phyloP scores from a whole-genome alignment of 2,888 invertebrate species.

The Himalopsyche japonica region DNA sequence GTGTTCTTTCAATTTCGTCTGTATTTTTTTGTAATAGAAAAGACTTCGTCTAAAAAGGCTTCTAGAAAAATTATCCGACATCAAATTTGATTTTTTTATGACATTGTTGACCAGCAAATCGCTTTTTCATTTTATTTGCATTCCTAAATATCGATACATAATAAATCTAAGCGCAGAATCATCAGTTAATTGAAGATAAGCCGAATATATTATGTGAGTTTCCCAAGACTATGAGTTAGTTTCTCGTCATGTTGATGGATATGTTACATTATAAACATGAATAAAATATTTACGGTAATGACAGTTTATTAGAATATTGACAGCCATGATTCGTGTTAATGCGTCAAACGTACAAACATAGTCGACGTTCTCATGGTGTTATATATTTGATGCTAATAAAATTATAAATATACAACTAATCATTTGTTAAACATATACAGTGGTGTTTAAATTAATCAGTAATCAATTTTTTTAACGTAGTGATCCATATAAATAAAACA shows the following conservation, averaged over 20 bases:
- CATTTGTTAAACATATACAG: not conserved
- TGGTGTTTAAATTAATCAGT: not conserved
- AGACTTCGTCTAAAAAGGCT: too few species aligned
- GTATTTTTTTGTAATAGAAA: too few species aligned
- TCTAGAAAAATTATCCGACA: too few species aligned
- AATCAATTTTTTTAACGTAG: too few species aligned
- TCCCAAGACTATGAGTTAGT: not conserved
- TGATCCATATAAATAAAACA: too few species aligned
- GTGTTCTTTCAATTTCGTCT: too few species aligned
- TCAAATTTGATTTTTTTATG: too few species aligned
- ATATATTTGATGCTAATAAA: not conserved
- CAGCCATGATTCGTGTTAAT: not conserved
- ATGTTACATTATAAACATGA: not conserved
- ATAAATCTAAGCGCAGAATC: too few species aligned
- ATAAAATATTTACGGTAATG: not conserved
- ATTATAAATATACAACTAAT: not conserved
- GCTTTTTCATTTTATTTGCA: too few species aligned
- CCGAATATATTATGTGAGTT: not conserved
- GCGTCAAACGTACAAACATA: not conserved
- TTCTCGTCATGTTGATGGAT: not conserved
- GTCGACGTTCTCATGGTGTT: not conserved
- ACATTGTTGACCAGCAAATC: too few species aligned
- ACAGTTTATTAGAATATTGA: not conserved
- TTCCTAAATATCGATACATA: too few species aligned
- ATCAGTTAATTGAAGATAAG: too few species aligned